phyloP scores from a whole-genome alignment of 2,888 invertebrate species.

The Anticlea derivata region DNA sequence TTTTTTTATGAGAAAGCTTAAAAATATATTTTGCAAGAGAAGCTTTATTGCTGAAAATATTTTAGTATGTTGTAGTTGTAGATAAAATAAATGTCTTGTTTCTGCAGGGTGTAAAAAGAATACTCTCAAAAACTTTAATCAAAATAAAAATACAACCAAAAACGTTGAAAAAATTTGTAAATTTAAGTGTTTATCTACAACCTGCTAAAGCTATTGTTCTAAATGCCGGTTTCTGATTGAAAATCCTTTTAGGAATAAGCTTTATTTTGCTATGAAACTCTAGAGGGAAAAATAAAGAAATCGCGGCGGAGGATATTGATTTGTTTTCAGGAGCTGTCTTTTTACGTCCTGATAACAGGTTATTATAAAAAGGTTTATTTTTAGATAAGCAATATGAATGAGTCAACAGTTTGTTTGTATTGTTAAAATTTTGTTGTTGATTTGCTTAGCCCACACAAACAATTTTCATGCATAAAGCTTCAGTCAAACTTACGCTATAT shows the following conservation, averaged over 20 bases:
- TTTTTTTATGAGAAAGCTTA: neutral
- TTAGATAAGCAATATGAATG: neutral
- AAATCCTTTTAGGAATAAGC: too few relatives aligned
- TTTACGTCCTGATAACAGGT: neutral
- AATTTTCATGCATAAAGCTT: conserved; percentile 4
- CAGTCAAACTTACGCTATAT: too few relatives aligned
- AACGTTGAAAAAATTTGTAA: too few relatives aligned
- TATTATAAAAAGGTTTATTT: too few relatives aligned
- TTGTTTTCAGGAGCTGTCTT: neutral
- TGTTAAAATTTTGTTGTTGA: neutral
- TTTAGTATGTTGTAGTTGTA: conserved; percentile 14
- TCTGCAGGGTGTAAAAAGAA: conserved; percentile 4
- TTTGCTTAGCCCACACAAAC: neutral
- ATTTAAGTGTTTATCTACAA: too few relatives aligned
- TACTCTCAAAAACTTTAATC: neutral
- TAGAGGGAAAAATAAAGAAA: too few relatives aligned
- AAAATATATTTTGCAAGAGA: conserved; percentile 6
- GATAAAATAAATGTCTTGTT: conserved; percentile 1
- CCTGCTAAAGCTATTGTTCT: too few relatives aligned
- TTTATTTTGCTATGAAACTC: too few relatives aligned
- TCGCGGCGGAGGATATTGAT: too few relatives aligned
- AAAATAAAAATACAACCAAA: too few relatives aligned
- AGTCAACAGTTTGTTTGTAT: neutral
- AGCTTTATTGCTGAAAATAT: conserved; percentile 17
- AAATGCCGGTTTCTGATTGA: too few relatives aligned